Evolutionary conservation across 2,113 vertebrate genomes (phyloP).

Genomic region (Solea senegalensis): DNA sequence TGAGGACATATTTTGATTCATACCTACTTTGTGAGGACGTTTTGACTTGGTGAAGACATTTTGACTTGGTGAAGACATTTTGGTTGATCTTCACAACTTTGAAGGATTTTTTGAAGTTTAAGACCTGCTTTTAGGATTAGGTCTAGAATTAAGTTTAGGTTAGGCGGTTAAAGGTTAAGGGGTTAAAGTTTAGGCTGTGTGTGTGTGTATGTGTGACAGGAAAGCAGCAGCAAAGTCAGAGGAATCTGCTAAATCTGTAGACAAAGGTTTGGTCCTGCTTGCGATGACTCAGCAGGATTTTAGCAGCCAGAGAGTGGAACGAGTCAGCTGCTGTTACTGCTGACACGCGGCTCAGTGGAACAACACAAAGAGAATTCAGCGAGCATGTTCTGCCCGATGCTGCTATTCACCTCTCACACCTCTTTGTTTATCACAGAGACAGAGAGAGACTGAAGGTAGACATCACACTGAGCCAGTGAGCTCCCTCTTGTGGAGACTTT

Average conservation of each 20-base stretch:
- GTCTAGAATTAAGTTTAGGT: too few relatives aligned
- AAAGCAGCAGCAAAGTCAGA: slow-evolving; percentile 28
- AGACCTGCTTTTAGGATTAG: too few relatives aligned
- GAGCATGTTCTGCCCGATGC: slow-evolving; percentile 61
- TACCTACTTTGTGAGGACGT: too few relatives aligned
- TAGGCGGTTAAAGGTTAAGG: too few relatives aligned
- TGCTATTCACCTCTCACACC: slow-evolving; percentile 51
- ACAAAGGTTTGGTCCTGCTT: slow-evolving; percentile 67
- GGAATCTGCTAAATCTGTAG: slow-evolving; percentile 51
- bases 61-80: too few relatives aligned
- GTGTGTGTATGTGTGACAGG: neutral
- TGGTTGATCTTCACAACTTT: too few relatives aligned
- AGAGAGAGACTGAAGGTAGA: neutral
- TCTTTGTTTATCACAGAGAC: slow-evolving; percentile 47
- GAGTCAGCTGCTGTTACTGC: slow-evolving; percentile 69
- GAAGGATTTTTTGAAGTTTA: too few relatives aligned
- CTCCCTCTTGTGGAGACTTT: slow-evolving; percentile 43
- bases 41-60: too few relatives aligned
- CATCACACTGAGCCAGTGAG: slow-evolving; percentile 14
- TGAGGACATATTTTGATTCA: too few relatives aligned
- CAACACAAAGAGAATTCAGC: slow-evolving; percentile 68
- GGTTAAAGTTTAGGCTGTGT: too few relatives aligned
- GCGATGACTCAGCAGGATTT: slow-evolving; percentile 73
- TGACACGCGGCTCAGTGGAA: slow-evolving; percentile 65
- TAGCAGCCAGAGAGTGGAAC: slow-evolving; percentile 50